Conservation (phyloP, 2,113 vertebrate genomes). For the Nerophis lumbriciformis region DNA sequence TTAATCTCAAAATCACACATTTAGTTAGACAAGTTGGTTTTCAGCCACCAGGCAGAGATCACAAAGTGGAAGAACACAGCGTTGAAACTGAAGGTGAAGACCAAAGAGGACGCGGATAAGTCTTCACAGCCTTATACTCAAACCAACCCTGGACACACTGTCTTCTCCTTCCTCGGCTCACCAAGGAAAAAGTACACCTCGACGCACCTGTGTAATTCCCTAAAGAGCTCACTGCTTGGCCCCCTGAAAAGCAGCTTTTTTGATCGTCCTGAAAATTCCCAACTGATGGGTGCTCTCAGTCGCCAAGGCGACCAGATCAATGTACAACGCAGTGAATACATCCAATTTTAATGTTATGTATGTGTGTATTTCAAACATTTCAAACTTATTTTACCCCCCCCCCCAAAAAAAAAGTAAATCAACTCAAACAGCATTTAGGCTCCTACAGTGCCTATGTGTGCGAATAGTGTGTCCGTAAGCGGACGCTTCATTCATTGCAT, state of each 20-base stretch:
- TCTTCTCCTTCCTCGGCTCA: slow-evolving; percentile 26
- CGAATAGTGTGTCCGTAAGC: no score
- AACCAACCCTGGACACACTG: slow-evolving; percentile 41
- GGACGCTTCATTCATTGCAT: no score
- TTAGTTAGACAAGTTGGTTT: slow-evolving; percentile 67
- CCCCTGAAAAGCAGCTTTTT: slow-evolving; percentile 69
- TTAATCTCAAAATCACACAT: no score
- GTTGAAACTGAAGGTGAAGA: slow-evolving; percentile 54
- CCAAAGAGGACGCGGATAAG: slow-evolving; percentile 21
- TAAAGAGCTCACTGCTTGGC: slow-evolving; percentile 26
- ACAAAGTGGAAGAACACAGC: slow-evolving; percentile 68
- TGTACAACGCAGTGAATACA: no score
- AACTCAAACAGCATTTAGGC: no score
- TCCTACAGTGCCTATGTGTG: no score
- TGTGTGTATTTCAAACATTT: no score
- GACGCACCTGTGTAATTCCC: slow-evolving; percentile 21
- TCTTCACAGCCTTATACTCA: slow-evolving; percentile 39
- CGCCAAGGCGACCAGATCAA: no score
- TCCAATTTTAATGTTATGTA: no score
- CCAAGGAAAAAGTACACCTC: slow-evolving; percentile 42
- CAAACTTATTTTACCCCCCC: no score
- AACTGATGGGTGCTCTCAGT: no score
- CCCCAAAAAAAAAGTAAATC: no score
- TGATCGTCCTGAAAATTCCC: slow-evolving; percentile 12
- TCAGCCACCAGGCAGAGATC: slow-evolving; percentile 59